Percentiles rank a stretch among this genome's conserved stretches.
phyloP scores from a whole-genome alignment of 2,113 vertebrate species.

The Bubo scandiacus region DNA sequence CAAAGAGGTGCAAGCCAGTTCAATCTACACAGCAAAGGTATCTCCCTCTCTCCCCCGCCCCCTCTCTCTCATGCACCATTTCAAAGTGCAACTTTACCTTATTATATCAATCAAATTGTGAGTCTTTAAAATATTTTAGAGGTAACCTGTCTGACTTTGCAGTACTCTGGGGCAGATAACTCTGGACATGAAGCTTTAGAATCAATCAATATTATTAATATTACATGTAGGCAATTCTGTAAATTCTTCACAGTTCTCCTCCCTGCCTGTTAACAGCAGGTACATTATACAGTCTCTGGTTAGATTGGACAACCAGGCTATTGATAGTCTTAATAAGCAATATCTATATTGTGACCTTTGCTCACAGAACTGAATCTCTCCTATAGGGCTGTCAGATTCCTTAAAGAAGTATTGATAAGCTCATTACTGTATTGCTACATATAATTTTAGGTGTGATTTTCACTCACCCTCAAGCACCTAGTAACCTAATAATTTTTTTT shows the following conservation, averaged over 20 bases:
- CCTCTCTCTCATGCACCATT: background rate
- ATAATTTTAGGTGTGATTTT: slow-evolving; percentile 63
- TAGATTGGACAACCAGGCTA: slow-evolving; percentile 75
- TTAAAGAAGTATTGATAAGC: slow-evolving; percentile 76
- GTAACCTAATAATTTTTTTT: slow-evolving; percentile 37
- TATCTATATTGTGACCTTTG: slow-evolving; percentile 73
- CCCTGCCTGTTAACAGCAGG: slow-evolving; percentile 49
- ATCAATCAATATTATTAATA: slow-evolving; percentile 78
- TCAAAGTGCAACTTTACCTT: slow-evolving; percentile 43
- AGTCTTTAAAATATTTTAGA: too few relatives aligned
- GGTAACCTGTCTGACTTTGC: too few relatives aligned
- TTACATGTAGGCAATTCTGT: slow-evolving; percentile 71
- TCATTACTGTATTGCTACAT: slow-evolving; percentile 69
- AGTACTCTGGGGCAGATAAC: too few relatives aligned
- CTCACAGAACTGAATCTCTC: slow-evolving; percentile 69
- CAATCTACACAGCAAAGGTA: background rate
- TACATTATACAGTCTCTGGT: slow-evolving; percentile 68
- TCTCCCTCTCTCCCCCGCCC: background rate
- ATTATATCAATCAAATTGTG: slow-evolving; percentile 43
- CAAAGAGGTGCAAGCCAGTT: background rate
- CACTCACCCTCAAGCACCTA: slow-evolving; percentile 56
- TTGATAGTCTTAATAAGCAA: slow-evolving; percentile 77
- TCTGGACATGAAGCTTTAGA: slow-evolving; percentile 39
- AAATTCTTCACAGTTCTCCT: slow-evolving; percentile 55
- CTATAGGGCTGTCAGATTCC: slow-evolving; percentile 65